These are phyloP conservation scores for Gobionotothen gibberifrons DNA, from an alignment of 2,797 vertebrate species.

Conservation along the genomic window DNA sequence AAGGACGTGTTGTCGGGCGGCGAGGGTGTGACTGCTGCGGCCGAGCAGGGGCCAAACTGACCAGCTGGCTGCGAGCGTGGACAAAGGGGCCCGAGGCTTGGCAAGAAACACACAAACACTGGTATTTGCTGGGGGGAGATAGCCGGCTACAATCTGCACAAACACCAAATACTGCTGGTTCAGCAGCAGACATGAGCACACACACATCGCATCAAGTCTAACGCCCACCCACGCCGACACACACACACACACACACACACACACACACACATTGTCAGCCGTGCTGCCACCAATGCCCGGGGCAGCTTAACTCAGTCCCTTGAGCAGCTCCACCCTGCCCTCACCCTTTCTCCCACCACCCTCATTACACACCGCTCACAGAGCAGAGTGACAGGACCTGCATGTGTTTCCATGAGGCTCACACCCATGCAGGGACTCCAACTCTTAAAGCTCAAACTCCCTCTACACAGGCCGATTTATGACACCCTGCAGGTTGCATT, in stretches of 20 bases:
- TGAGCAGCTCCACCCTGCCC: slow-evolving; percentile 49
- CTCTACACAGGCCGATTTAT: too few relatives aligned
- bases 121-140: slow-evolving; percentile 61
- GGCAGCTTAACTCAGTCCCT: slow-evolving; percentile 53
- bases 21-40: slow-evolving; percentile 60
- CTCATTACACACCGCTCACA: slow-evolving; percentile 32
- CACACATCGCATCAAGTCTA: slow-evolving; percentile 20
- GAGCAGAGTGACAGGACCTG: slow-evolving; percentile 7
- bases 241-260: slow-evolving; percentile 17
- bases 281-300: slow-evolving; percentile 45
- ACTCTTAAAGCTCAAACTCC: neutral
- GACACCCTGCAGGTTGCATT: too few relatives aligned
- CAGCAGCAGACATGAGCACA: slow-evolving; percentile 63
- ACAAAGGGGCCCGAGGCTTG: slow-evolving; percentile 77
- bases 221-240: slow-evolving; percentile 10
- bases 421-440: neutral
- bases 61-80: slow-evolving; percentile 65
- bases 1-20: neutral
- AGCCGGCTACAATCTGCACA: slow-evolving; percentile 68
- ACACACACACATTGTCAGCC: slow-evolving; percentile 29
- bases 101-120: slow-evolving; percentile 73
- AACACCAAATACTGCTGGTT: slow-evolving; percentile 78
- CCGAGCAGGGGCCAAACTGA: slow-evolving; percentile 58
- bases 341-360: slow-evolving; percentile 18
- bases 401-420: neutral